These are phyloP conservation scores for Synergus gifuensis DNA, from an alignment of 2,888 invertebrate species.

Conservation along the genomic window DNA sequence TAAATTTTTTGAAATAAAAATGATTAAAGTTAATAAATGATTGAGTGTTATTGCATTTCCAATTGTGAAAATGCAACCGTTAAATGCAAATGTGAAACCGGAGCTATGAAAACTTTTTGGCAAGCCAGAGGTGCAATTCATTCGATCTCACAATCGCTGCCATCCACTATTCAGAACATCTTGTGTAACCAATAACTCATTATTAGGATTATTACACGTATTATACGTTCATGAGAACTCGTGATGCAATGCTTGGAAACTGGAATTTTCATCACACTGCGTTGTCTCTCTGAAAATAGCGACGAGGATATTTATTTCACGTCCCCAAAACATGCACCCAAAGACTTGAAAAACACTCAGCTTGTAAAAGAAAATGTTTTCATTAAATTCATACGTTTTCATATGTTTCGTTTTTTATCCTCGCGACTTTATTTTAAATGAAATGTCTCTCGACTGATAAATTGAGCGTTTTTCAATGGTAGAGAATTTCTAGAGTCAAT, in stretches of 20 bases:
- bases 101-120: slow-evolving; percentile 24
- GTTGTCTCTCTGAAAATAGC: slow-evolving; percentile 30
- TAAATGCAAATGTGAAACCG: background rate
- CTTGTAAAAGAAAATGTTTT: background rate
- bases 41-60: too few species aligned
- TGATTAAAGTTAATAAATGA: too few species aligned
- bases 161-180: slow-evolving; percentile 28
- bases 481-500: background rate
- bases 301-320: slow-evolving; percentile 25
- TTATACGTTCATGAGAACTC: slow-evolving; percentile 25
- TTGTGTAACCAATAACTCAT: slow-evolving; percentile 39
- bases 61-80: too few species aligned
- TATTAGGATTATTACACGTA: slow-evolving; percentile 23
- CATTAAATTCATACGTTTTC: background rate
- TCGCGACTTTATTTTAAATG: too few species aligned
- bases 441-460: too few species aligned
- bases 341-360: background rate
- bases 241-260: slow-evolving; percentile 31
- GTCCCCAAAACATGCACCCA: slow-evolving; percentile 11
- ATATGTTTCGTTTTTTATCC: too few species aligned
- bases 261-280: slow-evolving; percentile 19
- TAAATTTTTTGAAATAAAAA: too few species aligned
- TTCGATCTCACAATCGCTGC: slow-evolving; percentile 39
- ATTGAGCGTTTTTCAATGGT: background rate
- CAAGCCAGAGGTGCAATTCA: slow-evolving; percentile 21